Evolutionary conservation across 2,888 invertebrate species (phyloP), one percentile per base, ranked within the genome.

Genomic region (Ochropleura plecta): DNA sequence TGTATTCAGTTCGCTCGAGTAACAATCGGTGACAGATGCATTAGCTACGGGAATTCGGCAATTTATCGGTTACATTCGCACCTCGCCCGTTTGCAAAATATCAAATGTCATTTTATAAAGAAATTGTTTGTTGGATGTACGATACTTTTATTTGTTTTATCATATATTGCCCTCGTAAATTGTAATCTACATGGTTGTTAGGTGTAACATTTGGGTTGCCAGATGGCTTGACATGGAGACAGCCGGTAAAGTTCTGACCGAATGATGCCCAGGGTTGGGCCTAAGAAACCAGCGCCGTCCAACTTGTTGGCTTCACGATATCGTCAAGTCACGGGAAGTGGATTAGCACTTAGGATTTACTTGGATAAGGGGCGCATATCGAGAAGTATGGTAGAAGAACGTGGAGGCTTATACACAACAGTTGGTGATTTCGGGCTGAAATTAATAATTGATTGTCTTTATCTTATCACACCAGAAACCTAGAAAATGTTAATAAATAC

Each of bases 11-110:
- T 88, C 88, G 89, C 86, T 86, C 79, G 86, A 89, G 90, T 91
- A 90, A 91, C 91, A 93, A 92, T 93, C 85, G 91, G 89, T 90
- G 93, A 93, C 93, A 93, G 93, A 90, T 93, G 92, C 91, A 93
- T 92, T 91, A 91, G 90, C 82, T 84, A 81, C 80, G 88, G 84
- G 82, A 83, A 84, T 84, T 84, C 76, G 84, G 74, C 86, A 86
- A 90, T 89, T 90, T 88, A 88, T 87, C 86, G 82, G 82, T 77
- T 76, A 85, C 81, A 84, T 88, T 88, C 79, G 74, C 86, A 85
- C 85, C 84, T 86, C 78, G 83, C 77, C 78, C 82, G 73, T 83
- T 83, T 74, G 78, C 74, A 83, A 87, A 71, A 87, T 83, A 86
- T 79, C 73, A 71, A 69, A 42, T 75, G 62, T 73, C 70, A 77